Base-by-base conservation (phyloP, 2,797 vertebrate species). In the Xiphorhynchus erythropygius region DNA sequence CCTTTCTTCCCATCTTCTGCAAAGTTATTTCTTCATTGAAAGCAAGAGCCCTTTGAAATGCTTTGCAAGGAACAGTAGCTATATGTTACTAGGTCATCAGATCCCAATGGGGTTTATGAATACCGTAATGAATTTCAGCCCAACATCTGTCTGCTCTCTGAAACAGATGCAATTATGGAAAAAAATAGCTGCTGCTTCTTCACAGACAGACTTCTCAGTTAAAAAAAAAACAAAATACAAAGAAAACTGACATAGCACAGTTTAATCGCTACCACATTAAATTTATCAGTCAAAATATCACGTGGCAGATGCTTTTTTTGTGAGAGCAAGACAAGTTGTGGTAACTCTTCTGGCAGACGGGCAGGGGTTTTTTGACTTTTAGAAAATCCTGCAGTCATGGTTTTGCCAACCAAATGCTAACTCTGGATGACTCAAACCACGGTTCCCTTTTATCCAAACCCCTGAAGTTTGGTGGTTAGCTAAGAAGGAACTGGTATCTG, bases 391-490 rank as follows among this genome's bases (percentile, higher is more conserved):
- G 62, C 91, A 90, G 93, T 89, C 83, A 65, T 30, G 78, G 80
- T 64, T 91, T 94, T 95, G 83, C 83, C 85, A 93, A 59, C 47
- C 77, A 86, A 92, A 93, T n/a, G 37, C 59, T 92, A 76, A 67
- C 83, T 46, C 82, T 44, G 74, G 80, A 73, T 96, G 95, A 97
- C 74, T 97, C 95, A 96, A 77, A 77, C 28, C 59, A 59, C 0
- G 2, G 91, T 96, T 97, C 94, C 93, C 74, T 96, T 97, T 96
- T 94, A 94, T 97, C 87, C 91, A 92, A 76, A 67, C 94, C 87
- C 41, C 91, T 94, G 62, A 82, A 96, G 49, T 94, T 81, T 90
- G 70, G 88, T 96, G 95, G 94, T 93, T 91, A 89, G 94, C 91
- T 67, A 77, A 91, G 77, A 73, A 88, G 95, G 83, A 96, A 93